Evolutionary conservation across 2,113 vertebrate species (phyloP).

Genomic region (Cyrtonyx montezumae): DNA sequence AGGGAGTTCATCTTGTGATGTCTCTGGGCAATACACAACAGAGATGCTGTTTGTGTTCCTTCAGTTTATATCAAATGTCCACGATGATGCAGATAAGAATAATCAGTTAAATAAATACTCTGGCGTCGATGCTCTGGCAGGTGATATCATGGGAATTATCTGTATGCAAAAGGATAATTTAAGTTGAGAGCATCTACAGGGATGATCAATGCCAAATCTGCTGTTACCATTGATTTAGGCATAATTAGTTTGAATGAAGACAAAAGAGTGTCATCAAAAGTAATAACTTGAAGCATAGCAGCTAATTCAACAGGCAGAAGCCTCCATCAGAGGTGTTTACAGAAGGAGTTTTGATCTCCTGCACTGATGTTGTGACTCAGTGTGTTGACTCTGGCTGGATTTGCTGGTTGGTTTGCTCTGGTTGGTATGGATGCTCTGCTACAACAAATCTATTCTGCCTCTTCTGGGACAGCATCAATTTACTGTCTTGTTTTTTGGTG

Average conservation of each 20-base stretch:
- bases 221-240: constrained; percentile 33
- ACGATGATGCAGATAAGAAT: background rate
- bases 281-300: constrained; percentile 19
- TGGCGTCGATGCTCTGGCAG: background rate
- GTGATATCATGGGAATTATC: constrained; percentile 10
- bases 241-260: constrained; percentile 50
- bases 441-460: background rate
- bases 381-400: background rate
- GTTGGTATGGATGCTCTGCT: fast-evolving
- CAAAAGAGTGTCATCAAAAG: constrained; percentile 32
- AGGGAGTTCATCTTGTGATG: background rate
- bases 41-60: background rate
- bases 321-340: background rate
- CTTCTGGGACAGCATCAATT: background rate
- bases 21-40: background rate
- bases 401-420: background rate
- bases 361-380: background rate
- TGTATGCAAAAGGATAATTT: background rate
- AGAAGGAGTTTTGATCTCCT: background rate
- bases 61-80: background rate
- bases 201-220: constrained; percentile 45
- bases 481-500: background rate
- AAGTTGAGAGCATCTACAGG: constrained; percentile 1
- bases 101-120: constrained; percentile 32
- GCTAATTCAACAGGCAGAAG: constrained; percentile 6